Evolutionary conservation across 2,797 vertebrate genomes (phyloP), one percentile per base, ranked within the genome.

Genomic region (Pangasius krempfi): DNA sequence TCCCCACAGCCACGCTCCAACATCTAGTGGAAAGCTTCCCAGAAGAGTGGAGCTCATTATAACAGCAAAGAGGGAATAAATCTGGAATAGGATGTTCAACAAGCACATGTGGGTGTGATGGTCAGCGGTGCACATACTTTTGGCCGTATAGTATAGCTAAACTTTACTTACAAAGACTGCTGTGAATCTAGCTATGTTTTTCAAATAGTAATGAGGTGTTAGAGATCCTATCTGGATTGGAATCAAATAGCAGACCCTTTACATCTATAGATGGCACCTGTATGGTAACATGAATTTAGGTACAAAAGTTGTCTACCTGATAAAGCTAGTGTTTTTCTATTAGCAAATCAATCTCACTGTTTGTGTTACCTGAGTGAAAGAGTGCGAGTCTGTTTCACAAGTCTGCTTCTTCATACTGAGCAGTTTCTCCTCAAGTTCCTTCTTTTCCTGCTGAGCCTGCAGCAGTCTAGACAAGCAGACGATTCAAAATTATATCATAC

Each of bases 401-500:
- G 85, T 90, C 64, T 97, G 95, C 54, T 95, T 96, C 88, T 96
- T 96, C 78, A 93, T 50, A 0, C 91, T 82, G 0, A 93, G 76
- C 18, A 98, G 93, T 88, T 97, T 95, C 9, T 94, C 95, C 89
- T 98, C 97, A 6, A 96, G 94, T 62, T 97, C 96, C 14, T 97
- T 96, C 87, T 97, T 97, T 92, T 98, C 97, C 94, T 94, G 92
- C 87, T 94, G 95, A 47, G 96, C 96, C 94, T 97, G 97, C 91
- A 97, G 90, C 52, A 99, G 94, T 93, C 98, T 99, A 70, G 88
- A 85, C 4, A 66, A 44, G 88, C 2, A 54, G 58, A 90, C 68
- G 79, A 88, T 73, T 89, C 22, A 75, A 22, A 18, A 87, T 70
- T 64, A 85, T 40, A 79, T 78, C 25, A 75, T 4, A 88, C 5